Evolutionary conservation across 2,113 vertebrate species (phyloP).

Genomic region (Pelodiscus sinensis): DNA sequence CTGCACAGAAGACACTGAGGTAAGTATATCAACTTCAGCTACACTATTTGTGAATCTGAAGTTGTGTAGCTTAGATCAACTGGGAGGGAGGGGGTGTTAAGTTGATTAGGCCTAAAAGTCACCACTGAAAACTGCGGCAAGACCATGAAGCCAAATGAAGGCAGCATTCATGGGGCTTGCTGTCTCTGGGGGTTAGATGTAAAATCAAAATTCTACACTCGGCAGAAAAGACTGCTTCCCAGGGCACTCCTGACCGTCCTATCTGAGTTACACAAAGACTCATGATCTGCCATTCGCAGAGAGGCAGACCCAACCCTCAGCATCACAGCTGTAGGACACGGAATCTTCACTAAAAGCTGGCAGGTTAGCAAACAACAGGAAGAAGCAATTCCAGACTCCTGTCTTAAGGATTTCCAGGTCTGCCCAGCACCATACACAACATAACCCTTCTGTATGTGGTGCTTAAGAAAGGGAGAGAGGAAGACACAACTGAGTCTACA

Average conservation of each 20-base stretch:
- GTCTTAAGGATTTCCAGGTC: not conserved
- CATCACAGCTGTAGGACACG: not conserved
- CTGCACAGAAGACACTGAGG: no score
- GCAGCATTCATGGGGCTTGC: not conserved
- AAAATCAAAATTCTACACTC: not conserved
- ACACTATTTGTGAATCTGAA: no score
- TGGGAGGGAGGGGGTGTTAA: no score
- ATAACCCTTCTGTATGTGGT: not conserved
- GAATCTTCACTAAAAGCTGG: not conserved
- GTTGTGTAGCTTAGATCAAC: no score
- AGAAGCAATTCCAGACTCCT: not conserved
- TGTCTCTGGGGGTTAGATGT: not conserved
- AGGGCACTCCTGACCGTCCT: fast-evolving
- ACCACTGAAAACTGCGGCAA: not conserved
- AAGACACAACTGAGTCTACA: not conserved
- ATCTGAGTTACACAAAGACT: not conserved
- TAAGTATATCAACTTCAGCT: no score
- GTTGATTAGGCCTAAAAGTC: not conserved
- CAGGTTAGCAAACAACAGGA: not conserved
- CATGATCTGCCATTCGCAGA: not conserved
- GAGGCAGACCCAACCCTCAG: not conserved
- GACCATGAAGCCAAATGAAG: not conserved
- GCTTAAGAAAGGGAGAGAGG: fast-evolving
- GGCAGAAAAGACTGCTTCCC: not conserved
- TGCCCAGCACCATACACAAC: fast-evolving